A percentile compares a stretch with the other conserved stretches of the same genome.
Conservation (phyloP, 2,113 vertebrate genomes). For the Actenoides lindsayi region DNA sequence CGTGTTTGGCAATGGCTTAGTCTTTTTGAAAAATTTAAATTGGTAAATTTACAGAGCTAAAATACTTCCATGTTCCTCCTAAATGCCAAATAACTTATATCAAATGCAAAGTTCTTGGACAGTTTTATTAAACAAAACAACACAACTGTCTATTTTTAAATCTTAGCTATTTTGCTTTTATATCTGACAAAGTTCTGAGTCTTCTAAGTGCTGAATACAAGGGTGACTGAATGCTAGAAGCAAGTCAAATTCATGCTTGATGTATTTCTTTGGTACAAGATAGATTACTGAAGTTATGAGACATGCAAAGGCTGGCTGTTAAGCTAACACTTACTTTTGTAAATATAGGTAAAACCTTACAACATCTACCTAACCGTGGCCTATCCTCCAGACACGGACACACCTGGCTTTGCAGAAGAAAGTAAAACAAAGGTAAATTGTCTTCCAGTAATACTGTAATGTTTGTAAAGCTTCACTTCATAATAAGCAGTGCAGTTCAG, state of each 20-base stretch:
- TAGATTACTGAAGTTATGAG: background rate
- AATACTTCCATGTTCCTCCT: background rate
- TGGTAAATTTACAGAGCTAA: background rate
- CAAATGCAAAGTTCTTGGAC: background rate
- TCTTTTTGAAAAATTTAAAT: background rate
- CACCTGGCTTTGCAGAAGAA: constrained; percentile 91
- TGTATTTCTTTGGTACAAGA: background rate
- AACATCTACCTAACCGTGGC: constrained; percentile 95
- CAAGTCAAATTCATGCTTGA: background rate
- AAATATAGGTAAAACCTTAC: constrained; percentile 92
- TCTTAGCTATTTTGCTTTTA: background rate
- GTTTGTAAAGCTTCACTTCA: background rate
- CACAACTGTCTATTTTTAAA: background rate
- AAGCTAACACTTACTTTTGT: constrained; percentile 2
- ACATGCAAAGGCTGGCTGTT: background rate
- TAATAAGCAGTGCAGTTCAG: background rate
- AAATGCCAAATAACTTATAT: background rate
- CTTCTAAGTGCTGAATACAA: background rate
- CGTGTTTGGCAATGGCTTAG: background rate
- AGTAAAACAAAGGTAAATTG: constrained; percentile 89
- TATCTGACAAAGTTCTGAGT: background rate
- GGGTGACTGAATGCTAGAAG: background rate
- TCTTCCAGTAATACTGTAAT: background rate
- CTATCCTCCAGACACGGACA: constrained; percentile 97
- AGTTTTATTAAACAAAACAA: background rate